Conservation (phyloP, 2,113 vertebrate genomes). For the Amphiprion ocellaris region DNA sequence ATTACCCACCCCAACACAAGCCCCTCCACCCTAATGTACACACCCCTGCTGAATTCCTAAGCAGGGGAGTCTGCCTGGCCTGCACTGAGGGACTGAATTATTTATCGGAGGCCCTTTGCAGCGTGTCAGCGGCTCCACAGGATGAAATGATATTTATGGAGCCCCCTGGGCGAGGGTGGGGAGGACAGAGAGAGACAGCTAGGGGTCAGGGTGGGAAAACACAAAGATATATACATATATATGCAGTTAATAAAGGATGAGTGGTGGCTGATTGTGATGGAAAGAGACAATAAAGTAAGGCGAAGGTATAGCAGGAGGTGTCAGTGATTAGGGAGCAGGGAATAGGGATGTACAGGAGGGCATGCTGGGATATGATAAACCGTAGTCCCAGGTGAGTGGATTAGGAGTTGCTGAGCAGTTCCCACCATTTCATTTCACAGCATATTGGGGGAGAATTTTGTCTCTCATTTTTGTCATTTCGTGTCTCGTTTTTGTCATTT, state of each 20-base stretch:
- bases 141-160: constrained; percentile 89
- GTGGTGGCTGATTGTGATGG: constrained; percentile 1
- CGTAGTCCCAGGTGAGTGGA: background rate
- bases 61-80: constrained; percentile 77
- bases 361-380: background rate
- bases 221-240: constrained; percentile 28
- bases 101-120: constrained; percentile 84
- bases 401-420: background rate
- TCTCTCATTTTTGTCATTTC: no score
- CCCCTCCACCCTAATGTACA: constrained; percentile 62
- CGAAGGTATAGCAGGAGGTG: background rate
- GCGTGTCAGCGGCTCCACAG: constrained; percentile 82
- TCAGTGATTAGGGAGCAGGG: constrained; percentile 15
- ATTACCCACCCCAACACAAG: constrained; percentile 37
- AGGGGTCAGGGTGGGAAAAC: constrained; percentile 53
- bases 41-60: constrained; percentile 79
- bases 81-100: constrained; percentile 82
- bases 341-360: background rate
- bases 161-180: constrained; percentile 82
- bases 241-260: constrained; percentile 32
- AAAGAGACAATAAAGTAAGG: constrained; percentile 19
- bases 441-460: background rate
- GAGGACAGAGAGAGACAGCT: constrained; percentile 66
- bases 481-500: no score
- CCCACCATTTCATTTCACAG: background rate